Conservation (phyloP, 2,888 invertebrate genomes). For the Cyrtodaria siliqua region DNA sequence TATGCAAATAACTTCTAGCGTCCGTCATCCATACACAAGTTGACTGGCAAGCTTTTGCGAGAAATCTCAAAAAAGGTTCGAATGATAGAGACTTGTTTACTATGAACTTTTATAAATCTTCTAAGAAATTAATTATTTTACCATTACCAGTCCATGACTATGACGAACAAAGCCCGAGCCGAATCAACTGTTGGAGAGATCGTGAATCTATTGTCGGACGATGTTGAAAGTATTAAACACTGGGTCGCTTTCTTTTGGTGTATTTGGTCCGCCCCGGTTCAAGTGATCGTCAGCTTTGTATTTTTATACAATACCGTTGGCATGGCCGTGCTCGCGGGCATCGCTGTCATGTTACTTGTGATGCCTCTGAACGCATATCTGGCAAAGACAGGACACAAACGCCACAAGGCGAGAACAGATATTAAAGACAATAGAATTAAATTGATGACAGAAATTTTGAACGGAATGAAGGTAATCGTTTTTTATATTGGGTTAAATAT, state of each 20-base stretch:
- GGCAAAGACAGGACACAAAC: conserved; percentile 74
- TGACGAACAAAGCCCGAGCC: conserved; percentile 80
- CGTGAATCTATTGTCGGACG: conserved; percentile 85
- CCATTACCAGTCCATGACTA: conserved; percentile 83
- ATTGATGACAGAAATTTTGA: conserved; percentile 79
- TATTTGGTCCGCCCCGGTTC: conserved; percentile 76
- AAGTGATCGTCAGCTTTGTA: conserved; percentile 85
- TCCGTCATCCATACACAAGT: too few species aligned
- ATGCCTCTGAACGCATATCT: conserved; percentile 87
- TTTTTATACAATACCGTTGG: conserved; percentile 87
- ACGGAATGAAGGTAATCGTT: conserved; percentile 79
- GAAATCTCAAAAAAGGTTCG: too few species aligned
- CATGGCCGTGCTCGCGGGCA: conserved; percentile 93
- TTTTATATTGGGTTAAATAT: not conserved
- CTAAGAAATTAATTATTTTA: too few species aligned
- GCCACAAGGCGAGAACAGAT: conserved; percentile 76
- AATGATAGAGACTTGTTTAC: too few species aligned
- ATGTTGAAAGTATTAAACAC: conserved; percentile 80
- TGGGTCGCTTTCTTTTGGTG: conserved; percentile 64
- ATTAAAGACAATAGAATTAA: conserved; percentile 81
- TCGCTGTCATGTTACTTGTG: conserved; percentile 95
- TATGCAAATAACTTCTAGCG: too few species aligned
- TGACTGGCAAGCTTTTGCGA: too few species aligned
- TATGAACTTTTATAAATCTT: too few species aligned
- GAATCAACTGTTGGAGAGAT: conserved; percentile 84